A percentile compares a stretch with the other conserved stretches of the same genome.
Conservation (phyloP, 2,797 vertebrate species). For the Petrocephalus sullivani region DNA sequence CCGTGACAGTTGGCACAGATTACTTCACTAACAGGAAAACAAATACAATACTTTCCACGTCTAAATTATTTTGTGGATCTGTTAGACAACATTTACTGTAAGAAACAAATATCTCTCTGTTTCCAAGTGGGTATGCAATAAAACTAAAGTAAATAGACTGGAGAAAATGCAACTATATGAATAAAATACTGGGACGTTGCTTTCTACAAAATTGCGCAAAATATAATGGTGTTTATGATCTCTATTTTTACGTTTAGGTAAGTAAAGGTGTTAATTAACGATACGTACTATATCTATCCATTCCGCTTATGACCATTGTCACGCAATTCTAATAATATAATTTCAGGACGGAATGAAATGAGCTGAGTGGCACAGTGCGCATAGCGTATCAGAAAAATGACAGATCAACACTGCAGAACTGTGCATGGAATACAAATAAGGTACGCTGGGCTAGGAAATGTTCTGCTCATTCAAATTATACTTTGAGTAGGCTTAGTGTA, state of each 20-base stretch:
- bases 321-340: background rate
- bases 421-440: slow-evolving; percentile 22
- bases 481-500: slow-evolving; percentile 35
- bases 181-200: background rate
- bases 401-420: slow-evolving; percentile 27
- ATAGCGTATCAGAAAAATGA: slow-evolving; percentile 29
- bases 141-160: slow-evolving; percentile 21
- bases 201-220: background rate
- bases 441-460: background rate
- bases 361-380: background rate
- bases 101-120: slow-evolving; percentile 45
- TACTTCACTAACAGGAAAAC: slow-evolving; percentile 87
- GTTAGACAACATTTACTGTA: slow-evolving; percentile 89
- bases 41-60: slow-evolving; percentile 88
- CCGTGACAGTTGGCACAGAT: slow-evolving; percentile 83
- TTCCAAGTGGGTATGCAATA: slow-evolving; percentile 32
- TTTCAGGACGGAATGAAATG: background rate
- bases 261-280: background rate
- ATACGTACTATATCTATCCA: background rate
- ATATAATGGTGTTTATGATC: background rate
- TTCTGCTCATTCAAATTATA: slow-evolving; percentile 16
- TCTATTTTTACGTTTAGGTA: background rate
- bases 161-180: background rate
- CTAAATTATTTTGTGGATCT: slow-evolving; percentile 87
- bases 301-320: background rate